phyloP scores from a whole-genome alignment of 1,140 invertebrate genomes.

The Dinoponera quadriceps region DNA sequence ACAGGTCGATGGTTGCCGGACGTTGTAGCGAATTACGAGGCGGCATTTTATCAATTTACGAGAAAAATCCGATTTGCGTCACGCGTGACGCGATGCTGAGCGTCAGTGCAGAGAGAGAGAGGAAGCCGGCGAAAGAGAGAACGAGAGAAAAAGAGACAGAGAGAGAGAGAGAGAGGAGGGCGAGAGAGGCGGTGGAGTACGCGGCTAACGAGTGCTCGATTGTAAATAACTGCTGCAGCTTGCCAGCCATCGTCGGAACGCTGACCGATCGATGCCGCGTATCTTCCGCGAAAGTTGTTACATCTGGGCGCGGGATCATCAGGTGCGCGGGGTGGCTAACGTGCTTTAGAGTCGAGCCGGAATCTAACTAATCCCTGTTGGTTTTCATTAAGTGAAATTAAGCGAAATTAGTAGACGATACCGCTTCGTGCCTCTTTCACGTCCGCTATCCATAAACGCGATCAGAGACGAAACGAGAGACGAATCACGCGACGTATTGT shows the following conservation, averaged over 20 bases:
- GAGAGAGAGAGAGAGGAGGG: background rate
- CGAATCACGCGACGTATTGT: background rate
- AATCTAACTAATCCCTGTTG: background rate
- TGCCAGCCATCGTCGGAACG: constrained; percentile 49
- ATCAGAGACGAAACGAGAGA: background rate
- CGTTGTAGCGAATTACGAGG: constrained; percentile 70
- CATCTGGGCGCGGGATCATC: background rate
- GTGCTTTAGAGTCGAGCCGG: background rate
- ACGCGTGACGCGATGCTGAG: constrained; percentile 62
- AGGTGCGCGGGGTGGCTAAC: background rate
- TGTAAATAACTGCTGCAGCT: constrained; percentile 76
- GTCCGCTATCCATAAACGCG: background rate
- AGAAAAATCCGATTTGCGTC: constrained; percentile 77
- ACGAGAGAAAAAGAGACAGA: constrained; percentile 11
- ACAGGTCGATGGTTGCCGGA: constrained; percentile 60
- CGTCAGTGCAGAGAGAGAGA: constrained; percentile 24
- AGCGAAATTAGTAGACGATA: background rate
- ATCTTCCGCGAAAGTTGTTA: constrained; percentile 50
- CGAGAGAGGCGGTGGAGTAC: constrained; percentile 32
- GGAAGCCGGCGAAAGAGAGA: constrained; percentile 13
- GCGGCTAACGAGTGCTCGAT: constrained; percentile 76
- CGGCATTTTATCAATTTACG: constrained; percentile 78
- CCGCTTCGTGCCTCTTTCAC: background rate
- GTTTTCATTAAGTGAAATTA: background rate
- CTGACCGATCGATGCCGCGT: constrained; percentile 52